Conservation (phyloP, 2,113 vertebrate species). For the Manacus vitellinus region DNA sequence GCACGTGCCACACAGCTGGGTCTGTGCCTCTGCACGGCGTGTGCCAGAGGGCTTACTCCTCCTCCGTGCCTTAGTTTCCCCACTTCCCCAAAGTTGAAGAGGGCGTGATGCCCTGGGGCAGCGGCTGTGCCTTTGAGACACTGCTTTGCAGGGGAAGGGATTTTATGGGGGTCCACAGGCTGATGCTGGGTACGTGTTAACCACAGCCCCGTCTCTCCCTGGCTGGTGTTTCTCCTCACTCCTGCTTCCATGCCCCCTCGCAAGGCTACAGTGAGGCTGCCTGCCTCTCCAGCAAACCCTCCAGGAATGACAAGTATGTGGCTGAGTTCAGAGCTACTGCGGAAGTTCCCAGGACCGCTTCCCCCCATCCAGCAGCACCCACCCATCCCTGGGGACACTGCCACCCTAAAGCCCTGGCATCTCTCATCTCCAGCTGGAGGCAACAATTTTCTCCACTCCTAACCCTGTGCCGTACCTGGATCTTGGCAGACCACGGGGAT, state of each 20-base stretch:
- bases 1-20: background rate
- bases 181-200: background rate
- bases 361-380: rapidly evolving
- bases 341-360: background rate
- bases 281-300: background rate
- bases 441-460: background rate
- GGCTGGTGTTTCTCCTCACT: background rate
- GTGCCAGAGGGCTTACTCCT: background rate
- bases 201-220: rapidly evolving
- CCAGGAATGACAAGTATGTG: slow-evolving; percentile 28
- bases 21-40: rapidly evolving
- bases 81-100: background rate
- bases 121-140: background rate
- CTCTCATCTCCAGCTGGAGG: background rate
- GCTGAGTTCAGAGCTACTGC: background rate
- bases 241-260: background rate
- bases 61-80: background rate
- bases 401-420: background rate
- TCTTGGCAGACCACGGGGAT: background rate
- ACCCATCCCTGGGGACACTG: rapidly evolving
- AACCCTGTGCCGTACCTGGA: background rate
- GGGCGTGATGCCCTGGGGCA: background rate
- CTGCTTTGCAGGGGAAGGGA: background rate
- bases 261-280: background rate
- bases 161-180: background rate